Conservation (phyloP, 2,888 invertebrate genomes). For the Barypeithes pellucidus region DNA sequence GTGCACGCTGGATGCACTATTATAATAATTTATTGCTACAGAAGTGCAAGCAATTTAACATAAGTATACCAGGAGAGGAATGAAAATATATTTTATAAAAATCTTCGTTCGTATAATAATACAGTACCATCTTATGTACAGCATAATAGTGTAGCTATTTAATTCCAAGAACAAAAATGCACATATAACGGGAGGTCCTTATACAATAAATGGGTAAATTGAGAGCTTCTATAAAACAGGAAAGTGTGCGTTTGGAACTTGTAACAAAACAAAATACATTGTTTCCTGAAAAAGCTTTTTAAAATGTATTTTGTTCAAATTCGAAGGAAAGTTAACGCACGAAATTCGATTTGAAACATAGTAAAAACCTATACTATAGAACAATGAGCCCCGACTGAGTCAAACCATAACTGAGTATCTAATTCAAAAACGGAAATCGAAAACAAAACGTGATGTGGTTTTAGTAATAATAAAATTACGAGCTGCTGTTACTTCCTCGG, state of each 20-base stretch:
- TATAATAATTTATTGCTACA: slow-evolving; percentile 21
- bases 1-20: slow-evolving; percentile 11
- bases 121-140: too few relatives aligned
- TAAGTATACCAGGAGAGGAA: slow-evolving; percentile 12
- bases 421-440: slow-evolving; percentile 36
- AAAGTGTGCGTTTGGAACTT: too few relatives aligned
- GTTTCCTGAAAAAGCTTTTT: too few relatives aligned
- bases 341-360: too few relatives aligned
- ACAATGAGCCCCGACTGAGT: not conserved
- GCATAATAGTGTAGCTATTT: too few relatives aligned
- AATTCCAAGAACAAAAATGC: too few relatives aligned
- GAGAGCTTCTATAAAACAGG: too few relatives aligned
- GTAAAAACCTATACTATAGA: not conserved
- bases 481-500: slow-evolving; percentile 1
- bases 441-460: slow-evolving; percentile 36
- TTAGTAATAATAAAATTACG: slow-evolving; percentile 15
- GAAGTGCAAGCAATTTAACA: not conserved
- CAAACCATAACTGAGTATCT: slow-evolving; percentile 9
- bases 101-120: not conserved
- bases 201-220: too few relatives aligned
- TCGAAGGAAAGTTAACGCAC: too few relatives aligned
- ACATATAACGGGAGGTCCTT: too few relatives aligned
- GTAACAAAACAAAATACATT: too few relatives aligned
- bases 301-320: too few relatives aligned
- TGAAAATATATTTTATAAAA: slow-evolving; percentile 6